Percentiles rank a stretch among this genome's conserved stretches.
Conservation (phyloP, 2,888 invertebrate genomes). For the Tuberolachnus salignus region DNA sequence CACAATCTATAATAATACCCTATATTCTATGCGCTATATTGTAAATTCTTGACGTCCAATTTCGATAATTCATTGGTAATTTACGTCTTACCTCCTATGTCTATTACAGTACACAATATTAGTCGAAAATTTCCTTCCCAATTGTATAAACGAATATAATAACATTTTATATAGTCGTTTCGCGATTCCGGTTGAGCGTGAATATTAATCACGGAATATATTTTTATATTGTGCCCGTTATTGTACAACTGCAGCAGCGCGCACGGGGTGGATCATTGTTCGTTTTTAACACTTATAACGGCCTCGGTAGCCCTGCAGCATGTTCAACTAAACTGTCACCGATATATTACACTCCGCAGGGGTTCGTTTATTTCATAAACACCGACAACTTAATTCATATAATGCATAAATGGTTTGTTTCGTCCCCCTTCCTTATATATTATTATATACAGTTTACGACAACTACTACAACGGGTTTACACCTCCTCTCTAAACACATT, state of each 20-base stretch:
- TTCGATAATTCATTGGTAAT: not conserved
- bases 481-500: too few relatives aligned
- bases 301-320: slow-evolving; percentile 46
- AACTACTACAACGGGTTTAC: not conserved
- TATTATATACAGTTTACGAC: slow-evolving; percentile 9
- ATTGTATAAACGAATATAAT: not conserved
- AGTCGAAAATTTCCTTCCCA: not conserved
- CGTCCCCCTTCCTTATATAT: not conserved
- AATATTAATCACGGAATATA: slow-evolving; percentile 40
- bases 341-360: slow-evolving; percentile 36
- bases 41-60: not conserved
- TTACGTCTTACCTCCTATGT: not conserved
- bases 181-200: slow-evolving; percentile 18
- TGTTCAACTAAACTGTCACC: slow-evolving; percentile 42
- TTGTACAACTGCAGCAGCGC: slow-evolving; percentile 1
- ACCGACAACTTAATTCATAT: slow-evolving; percentile 45
- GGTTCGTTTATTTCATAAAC: slow-evolving; percentile 44
- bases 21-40: too few relatives aligned
- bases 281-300: slow-evolving; percentile 46
- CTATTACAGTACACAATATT: not conserved
- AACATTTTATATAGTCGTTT: not conserved
- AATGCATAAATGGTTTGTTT: slow-evolving; percentile 34
- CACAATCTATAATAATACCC: too few relatives aligned
- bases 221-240: slow-evolving; percentile 14
- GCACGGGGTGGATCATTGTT: slow-evolving; percentile 7